Evolutionary conservation across 1,140 invertebrate genomes (phyloP), one percentile per base, ranked within the genome.

Genomic region (Monochamus saltuarius): DNA sequence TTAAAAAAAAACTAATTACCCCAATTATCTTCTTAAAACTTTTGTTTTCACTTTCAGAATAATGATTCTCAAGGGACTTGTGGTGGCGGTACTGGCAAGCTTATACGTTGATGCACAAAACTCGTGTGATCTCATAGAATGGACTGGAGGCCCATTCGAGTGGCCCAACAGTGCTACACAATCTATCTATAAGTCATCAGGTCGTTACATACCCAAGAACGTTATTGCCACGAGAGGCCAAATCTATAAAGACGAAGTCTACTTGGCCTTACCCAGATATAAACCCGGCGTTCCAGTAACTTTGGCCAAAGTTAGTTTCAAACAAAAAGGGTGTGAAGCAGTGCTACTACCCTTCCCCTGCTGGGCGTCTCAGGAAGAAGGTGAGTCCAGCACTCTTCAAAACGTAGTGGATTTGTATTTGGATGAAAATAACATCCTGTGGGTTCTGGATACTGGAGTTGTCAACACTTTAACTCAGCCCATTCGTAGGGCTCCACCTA

Each of bases 401-500:
- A 84, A 81, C 10, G 84, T 80, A 0, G 83, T 86, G 0, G 85
- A 86, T 64, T 67, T 85, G 9, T 82, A 80, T 50, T 68, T 85
- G 6, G 84, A 85, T 71, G 73, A 71, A 19, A 78, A 80, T 46
- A 78, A 79, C 1, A 75, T 80, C 16, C 75, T 87, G 0, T 87
- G 85, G 85, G 82, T 83, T 1, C 69, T 87, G 34, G 84, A 86
- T 61, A 78, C 79, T 0, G 85, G 85, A 36, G 77, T 85, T 6
- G 78, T 84, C 0, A 79, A 84, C 46, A 82, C 80, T 0, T 61
- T 87, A 40, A 80, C 80, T 47, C 55, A 75, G 46, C 80, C 84
- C 3, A 64, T 81, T 1, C 73, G 81, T 11, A 78, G 76, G 45
- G 84, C 81, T 59, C 69, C 79, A 0, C 82, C 84, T 2, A 85